A percentile compares a stretch with the other conserved stretches of the same genome.
Evolutionary conservation across 92 coral and sea anemone species (phyloP).

Genomic region (Nematostella vectensis): DNA sequence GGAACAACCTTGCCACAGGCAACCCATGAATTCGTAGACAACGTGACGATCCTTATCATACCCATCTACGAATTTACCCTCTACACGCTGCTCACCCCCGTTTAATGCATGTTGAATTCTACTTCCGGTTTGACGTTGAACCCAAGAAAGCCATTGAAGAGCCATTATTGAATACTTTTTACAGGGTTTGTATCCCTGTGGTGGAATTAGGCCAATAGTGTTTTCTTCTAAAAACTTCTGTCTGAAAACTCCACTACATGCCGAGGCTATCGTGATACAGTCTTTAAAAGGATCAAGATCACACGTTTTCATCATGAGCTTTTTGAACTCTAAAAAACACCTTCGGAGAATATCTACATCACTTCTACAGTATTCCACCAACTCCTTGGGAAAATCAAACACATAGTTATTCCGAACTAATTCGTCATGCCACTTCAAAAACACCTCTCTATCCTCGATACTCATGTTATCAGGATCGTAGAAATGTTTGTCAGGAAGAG

Average conservation of each 20-base stretch:
- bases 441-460: slow-evolving; percentile 4
- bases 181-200: slow-evolving; percentile 16
- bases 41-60: slow-evolving; percentile 17
- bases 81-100: slow-evolving; percentile 28
- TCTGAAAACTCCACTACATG: slow-evolving; percentile 22
- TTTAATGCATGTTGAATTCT: slow-evolving; percentile 23
- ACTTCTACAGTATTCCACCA: slow-evolving; percentile 33
- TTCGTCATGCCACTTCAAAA: slow-evolving; percentile 18
- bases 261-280: slow-evolving; percentile 37
- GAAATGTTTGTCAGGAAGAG: slow-evolving; percentile 13
- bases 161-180: slow-evolving; percentile 37
- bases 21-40: slow-evolving; percentile 22
- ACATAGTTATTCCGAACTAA: slow-evolving; percentile 2
- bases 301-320: slow-evolving; percentile 7
- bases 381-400: slow-evolving; percentile 38
- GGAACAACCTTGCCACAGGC: slow-evolving; percentile 36
- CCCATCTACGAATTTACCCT: slow-evolving; percentile 27
- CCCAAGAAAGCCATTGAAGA: slow-evolving; percentile 4
- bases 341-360: slow-evolving; percentile 31
- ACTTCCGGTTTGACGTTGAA: background rate
- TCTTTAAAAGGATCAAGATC: slow-evolving; percentile 29
- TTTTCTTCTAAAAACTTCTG: slow-evolving; percentile 15
- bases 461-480: slow-evolving; percentile 51
- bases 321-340: slow-evolving; percentile 26
- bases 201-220: slow-evolving; percentile 44